Base-by-base conservation (phyloP, 2,888 invertebrate genomes). In the Halictus ligatus region DNA sequence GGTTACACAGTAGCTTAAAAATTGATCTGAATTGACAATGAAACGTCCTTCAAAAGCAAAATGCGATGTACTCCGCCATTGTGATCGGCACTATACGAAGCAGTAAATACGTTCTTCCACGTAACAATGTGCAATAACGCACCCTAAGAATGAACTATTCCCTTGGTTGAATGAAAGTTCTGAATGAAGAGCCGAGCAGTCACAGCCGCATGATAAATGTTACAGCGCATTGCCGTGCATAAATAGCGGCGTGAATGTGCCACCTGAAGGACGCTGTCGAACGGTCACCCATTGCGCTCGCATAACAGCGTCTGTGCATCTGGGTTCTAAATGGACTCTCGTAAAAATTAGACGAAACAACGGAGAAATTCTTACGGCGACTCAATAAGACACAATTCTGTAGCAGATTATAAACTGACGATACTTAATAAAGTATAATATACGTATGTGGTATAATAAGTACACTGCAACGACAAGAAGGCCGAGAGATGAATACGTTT, bases 121-220 rank as follows among this genome's bases (percentile, higher is more conserved):
- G 58, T 73, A 79, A 76, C 80, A 73, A 81, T 81, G 64, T 78
- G 46, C 75, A 74, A 81, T 81, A 79, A 79, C 48, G 85, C 60
- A 73, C 73, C 78, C 71, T 77, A 46, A 48, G 87, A 87, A 87
- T 77, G 75, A 81, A 79, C 81, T 71, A 69, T 69, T 82, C 78
- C 73, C 73, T 43, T 13, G 67, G 13, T 46, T 84, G 88, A 89
- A 89, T 88, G 89, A 86, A 89, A 89, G 84, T 80, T 64, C 76
- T 86, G 88, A 89, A 89, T 88, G 89, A 82, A 73, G 48, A 82
- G 83, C 74, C 80, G 76, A 72, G 84, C 84, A 67, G 80, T 89
- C 86, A 71, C 80, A 46, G 80, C 75, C 40, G 88, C 78, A 75
- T 77, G 87, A 83, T 80, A 82, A 78, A 83, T 78, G 85, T 78